Evolutionary conservation across 2,888 invertebrate species (phyloP).

Genomic region (Xestoiulus laeticollis): DNA sequence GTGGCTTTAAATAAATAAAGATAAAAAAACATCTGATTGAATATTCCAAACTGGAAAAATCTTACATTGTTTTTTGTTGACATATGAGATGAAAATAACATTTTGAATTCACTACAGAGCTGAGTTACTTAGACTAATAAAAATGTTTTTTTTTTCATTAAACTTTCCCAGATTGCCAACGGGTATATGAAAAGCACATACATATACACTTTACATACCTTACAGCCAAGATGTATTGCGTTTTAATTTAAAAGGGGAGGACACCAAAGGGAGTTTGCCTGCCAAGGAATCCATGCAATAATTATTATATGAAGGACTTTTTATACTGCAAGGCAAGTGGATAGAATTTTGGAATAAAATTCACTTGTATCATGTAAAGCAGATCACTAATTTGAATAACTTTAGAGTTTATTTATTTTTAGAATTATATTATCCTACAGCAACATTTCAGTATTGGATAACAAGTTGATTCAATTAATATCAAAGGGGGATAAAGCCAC

Average conservation of each 20-base stretch:
- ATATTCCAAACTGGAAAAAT: no score
- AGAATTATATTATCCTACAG: neutral
- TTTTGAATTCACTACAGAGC: neutral
- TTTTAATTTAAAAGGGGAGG: conserved; percentile 14
- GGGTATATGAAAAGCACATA: neutral
- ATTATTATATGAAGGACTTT: neutral
- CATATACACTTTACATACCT: neutral
- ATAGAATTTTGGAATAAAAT: neutral
- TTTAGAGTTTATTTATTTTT: neutral
- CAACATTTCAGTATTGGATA: neutral
- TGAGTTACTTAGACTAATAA: neutral
- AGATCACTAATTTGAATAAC: neutral
- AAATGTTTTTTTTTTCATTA: neutral
- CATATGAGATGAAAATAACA: neutral
- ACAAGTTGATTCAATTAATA: neutral
- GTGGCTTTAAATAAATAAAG: no score
- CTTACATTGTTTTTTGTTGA: neutral
- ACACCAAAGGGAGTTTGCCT: neutral
- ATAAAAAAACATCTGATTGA: no score
- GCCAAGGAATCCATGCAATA: neutral
- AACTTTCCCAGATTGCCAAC: neutral
- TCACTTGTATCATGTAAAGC: neutral
- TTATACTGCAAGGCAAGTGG: neutral
- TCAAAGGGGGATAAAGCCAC: neutral
- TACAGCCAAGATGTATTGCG: neutral